Evolutionary conservation across 2,888 invertebrate species (phyloP).

Genomic region (Julus scanicus): DNA sequence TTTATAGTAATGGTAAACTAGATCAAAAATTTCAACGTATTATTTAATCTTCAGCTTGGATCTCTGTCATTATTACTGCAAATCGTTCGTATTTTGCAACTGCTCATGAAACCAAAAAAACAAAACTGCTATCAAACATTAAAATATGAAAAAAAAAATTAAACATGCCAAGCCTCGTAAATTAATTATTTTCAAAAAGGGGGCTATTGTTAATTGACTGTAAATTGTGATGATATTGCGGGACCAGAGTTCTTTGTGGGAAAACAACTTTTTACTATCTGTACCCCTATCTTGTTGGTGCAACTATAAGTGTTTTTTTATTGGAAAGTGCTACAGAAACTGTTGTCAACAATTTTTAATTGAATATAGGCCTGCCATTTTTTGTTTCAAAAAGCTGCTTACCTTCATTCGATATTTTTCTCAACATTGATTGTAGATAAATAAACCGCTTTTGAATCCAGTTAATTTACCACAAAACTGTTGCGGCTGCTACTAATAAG

Average conservation of each 20-base stretch:
- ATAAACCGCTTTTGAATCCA: conserved; percentile 28
- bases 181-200: conserved; percentile 15
- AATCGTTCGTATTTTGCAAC: background rate
- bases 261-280: background rate
- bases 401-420: conserved; percentile 18
- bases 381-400: conserved; percentile 3
- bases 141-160: conserved; percentile 23
- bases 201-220: conserved; percentile 5
- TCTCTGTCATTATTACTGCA: background rate
- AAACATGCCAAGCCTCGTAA: conserved; percentile 28
- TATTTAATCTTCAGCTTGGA: conserved; percentile 4
- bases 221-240: conserved; percentile 33
- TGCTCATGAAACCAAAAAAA: background rate
- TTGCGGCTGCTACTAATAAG: background rate
- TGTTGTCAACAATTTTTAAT: conserved; percentile 22
- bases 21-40: background rate
- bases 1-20: background rate
- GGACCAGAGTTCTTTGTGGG: conserved; percentile 21
- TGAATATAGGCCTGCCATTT: conserved; percentile 2
- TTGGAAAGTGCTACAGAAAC: conserved; percentile 27
- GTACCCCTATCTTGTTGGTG: conserved; percentile 12
- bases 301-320: conserved; percentile 20
- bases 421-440: background rate
- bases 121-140: background rate
- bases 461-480: conserved; percentile 11